Evolutionary conservation across 2,113 vertebrate genomes (phyloP).

Genomic region (Chloropsis cyanopogon): DNA sequence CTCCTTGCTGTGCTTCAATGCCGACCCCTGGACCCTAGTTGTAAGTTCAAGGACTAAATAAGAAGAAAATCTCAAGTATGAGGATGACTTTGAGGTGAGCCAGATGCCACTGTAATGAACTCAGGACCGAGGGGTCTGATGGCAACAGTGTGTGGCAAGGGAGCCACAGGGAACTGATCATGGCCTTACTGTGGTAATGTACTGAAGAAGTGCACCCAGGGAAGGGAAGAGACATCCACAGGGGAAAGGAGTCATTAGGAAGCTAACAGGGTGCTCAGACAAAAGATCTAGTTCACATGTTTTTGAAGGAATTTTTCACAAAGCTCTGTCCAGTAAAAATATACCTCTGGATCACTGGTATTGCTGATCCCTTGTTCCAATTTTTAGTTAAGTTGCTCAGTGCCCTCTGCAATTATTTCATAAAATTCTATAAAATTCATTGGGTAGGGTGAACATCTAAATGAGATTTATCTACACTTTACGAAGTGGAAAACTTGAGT

Average conservation of each 20-base stretch:
- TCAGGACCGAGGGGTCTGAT: not conserved
- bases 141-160: accelerated
- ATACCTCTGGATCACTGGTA: not conserved
- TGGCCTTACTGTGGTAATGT: not conserved
- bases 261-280: not conserved
- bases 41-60: not conserved
- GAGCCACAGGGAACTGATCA: not conserved
- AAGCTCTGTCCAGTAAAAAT: not conserved
- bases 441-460: not conserved
- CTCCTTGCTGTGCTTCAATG: accelerated
- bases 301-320: not conserved
- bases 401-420: not conserved
- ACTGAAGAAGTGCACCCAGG: not conserved
- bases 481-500: not conserved
- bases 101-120: not conserved
- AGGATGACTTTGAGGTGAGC: not conserved
- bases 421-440: not conserved
- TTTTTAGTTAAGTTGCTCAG: not conserved
- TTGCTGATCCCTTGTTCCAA: not conserved
- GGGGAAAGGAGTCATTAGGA: not conserved
- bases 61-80: not conserved
- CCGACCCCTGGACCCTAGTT: accelerated
- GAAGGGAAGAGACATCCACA: not conserved
- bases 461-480: not conserved
- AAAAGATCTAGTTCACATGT: not conserved